Evolutionary conservation across 2,113 vertebrate species (phyloP), one percentile per base, ranked within the genome.

Genomic region (Chaetodon trifascialis): DNA sequence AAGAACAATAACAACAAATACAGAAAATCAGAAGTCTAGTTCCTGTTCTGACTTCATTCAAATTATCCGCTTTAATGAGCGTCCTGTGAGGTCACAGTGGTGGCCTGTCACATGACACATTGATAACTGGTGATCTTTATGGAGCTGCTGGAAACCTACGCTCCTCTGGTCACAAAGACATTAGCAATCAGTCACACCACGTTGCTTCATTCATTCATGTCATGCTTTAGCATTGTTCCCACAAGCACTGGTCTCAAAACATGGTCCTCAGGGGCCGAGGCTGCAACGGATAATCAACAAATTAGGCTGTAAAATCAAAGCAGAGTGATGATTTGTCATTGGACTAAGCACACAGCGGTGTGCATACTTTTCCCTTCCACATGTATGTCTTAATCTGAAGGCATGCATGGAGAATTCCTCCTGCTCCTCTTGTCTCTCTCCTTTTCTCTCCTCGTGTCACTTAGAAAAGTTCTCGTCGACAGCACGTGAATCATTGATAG

Each of bases 221-320:
- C 52, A 54, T 3, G 59, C 10, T 59, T 55, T 0, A 38, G 66
- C 56, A 11, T 66, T 16, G 25, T 38, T 60, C 49, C n/a, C 36
- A 76, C 47, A 4, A 11, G 1, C 11, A 8, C 3, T 10, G 17
- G 58, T 36, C 56, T 25, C 34, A 65, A 3, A 46, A 2, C 47
- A 5, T 38, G 34, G 58, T 12, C 17, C 19, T 25, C 17, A 38
- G 40, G 62, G n/a, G 46, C 44, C 4, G 7, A 44, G 12, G 19
- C 17, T 76, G 19, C 30, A 54, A 1, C 8, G 12, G n/a, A 40
- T 68, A 12, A 63, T 69, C 55, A 2, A 46, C 47, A 55, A 47
- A 83, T 4, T 10, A 54, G 44, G 51, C 51, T 72, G 69, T 85
- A 49, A 79, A 56, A 83, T 63, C 14, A 4, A 16, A 73, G 67